phyloP scores from a whole-genome alignment of 2,797 vertebrate species.

The Muscicapa comitata region DNA sequence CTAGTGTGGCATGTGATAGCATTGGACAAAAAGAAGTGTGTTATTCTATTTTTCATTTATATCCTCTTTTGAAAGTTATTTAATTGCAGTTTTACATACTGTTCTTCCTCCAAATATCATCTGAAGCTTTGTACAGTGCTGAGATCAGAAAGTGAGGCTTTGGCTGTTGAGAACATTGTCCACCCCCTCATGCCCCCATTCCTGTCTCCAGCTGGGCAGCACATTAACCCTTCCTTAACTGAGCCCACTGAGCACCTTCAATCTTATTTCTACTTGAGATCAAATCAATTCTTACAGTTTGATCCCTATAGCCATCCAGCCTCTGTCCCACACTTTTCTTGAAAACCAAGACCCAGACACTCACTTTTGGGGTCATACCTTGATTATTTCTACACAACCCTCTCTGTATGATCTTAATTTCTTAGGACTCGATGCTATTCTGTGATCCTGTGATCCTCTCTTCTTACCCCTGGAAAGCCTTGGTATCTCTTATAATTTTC shows the following conservation, averaged over 20 bases:
- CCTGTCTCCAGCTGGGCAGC: background rate
- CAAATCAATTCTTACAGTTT: background rate
- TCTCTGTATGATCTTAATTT: background rate
- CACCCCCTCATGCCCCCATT: background rate
- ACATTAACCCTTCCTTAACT: background rate
- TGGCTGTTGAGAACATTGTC: background rate
- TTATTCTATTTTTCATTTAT: background rate
- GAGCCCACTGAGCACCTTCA: background rate
- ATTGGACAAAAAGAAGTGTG: background rate
- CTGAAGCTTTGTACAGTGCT: background rate
- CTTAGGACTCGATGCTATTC: background rate
- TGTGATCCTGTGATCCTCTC: background rate
- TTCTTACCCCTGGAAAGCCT: background rate
- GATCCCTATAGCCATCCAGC: accelerated
- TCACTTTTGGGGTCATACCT: background rate
- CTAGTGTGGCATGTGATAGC: background rate
- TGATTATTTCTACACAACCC: background rate
- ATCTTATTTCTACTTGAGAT: background rate
- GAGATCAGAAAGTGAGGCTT: background rate
- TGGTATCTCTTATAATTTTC: background rate
- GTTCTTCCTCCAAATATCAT: background rate
- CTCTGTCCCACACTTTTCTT: background rate
- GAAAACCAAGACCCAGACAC: background rate
- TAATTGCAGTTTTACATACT: background rate
- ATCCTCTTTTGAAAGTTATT: background rate